Conservation (phyloP, 2,797 vertebrate genomes). For the Ambastaia sidthimunki region DNA sequence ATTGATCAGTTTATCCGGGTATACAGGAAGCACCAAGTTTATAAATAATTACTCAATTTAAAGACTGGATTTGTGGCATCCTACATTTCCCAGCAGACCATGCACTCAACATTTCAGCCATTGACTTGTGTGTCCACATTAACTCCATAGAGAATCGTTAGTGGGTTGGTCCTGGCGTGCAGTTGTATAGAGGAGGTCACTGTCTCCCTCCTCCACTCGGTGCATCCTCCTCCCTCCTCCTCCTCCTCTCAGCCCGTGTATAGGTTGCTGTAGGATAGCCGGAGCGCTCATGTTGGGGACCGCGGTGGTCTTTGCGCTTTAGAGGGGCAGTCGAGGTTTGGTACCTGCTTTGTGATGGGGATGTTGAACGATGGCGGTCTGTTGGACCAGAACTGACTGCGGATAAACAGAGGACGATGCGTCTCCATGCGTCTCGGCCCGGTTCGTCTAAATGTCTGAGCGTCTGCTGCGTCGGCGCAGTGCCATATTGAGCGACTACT, state of each 20-base stretch:
- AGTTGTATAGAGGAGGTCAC: conserved; percentile 46
- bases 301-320: conserved; percentile 65
- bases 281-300: conserved; percentile 71
- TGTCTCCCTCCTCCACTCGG: conserved; percentile 48
- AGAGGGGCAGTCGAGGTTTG: conserved; percentile 56
- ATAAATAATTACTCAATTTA: neutral
- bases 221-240: conserved; percentile 43
- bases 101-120: neutral
- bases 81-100: neutral
- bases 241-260: conserved; percentile 24
- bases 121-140: conserved; percentile 11
- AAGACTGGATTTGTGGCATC: neutral
- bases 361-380: conserved; percentile 41
- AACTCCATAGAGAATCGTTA: conserved; percentile 1
- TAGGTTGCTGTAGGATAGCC: conserved; percentile 51
- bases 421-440: conserved; percentile 7
- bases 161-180: conserved; percentile 23
- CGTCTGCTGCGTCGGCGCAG: conserved; percentile 56
- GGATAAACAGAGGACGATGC: conserved; percentile 35
- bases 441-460: conserved; percentile 37
- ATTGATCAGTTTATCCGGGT: too few relatives aligned
- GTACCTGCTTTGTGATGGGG: conserved; percentile 54
- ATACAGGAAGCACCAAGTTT: too few relatives aligned
- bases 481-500: conserved; percentile 52
- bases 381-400: conserved; percentile 55